Base-by-base conservation (phyloP, 2,888 invertebrate species). In the Ramazzottius varieornatus region DNA sequence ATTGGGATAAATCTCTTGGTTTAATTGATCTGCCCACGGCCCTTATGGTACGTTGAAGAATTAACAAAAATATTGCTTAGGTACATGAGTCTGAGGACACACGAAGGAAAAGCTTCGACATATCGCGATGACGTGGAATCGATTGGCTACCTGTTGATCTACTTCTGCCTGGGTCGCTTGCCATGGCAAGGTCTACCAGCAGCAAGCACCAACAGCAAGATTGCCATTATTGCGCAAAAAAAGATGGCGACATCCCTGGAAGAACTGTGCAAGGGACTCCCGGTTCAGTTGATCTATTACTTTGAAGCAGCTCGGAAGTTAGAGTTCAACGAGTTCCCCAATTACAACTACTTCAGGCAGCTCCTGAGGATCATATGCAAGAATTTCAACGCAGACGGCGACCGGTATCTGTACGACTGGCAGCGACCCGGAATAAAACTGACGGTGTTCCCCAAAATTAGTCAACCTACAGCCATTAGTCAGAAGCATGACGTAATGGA, bases 61-160 rank as follows among this genome's bases (percentile, higher is more conserved):
- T n/a, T n/a, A n/a, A n/a, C n/a, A n/a, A n/a, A n/a, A n/a, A n/a
- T n/a, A n/a, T n/a, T n/a, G n/a, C n/a, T n/a, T n/a, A 54, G 54
- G 29, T 54, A 54, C 54, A 54, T 54, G 54, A 54, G 54, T 54
- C 29, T 54, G 29, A 29, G n/a, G 29, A 54, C 54, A 4, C 54
- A 54, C 29, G 54, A 16, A 8, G 54, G 54, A 4, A 8, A 24
- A 4, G 54, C 54, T 29, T 13, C 54, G 29, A n/a, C 54, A 24
- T 54, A 54, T 24, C 54, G 54, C 54, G 54, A 54, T 24, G 54
- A 54, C 54, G 54, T 54, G 20, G 54, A 54, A 54, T 54, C 54
- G 29, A 24, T 54, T 24, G 54, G 54, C 16, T 54, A 54, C 29
- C 29, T 54, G 29, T 24, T 54, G 20, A 24, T 54, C n/a, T 54